Evolutionary conservation across 2,888 invertebrate species (phyloP).

Genomic region (Agonopterix arenella): DNA sequence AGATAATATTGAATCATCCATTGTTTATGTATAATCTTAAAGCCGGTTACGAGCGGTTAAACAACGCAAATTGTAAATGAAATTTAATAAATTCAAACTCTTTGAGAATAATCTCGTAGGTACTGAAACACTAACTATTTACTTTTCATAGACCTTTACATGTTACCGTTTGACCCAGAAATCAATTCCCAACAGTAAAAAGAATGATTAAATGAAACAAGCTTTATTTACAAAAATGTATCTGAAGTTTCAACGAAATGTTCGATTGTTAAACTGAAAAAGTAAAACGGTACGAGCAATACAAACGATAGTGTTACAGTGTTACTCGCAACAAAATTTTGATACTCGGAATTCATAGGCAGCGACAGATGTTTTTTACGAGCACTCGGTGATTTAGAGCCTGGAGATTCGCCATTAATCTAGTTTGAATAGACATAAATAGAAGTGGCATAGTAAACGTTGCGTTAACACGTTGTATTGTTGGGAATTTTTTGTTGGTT

Average conservation of each 20-base stretch:
- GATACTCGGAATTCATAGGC: slow-evolving; percentile 51
- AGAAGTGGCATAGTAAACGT: slow-evolving; percentile 52
- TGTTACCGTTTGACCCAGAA: too few species aligned
- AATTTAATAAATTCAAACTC: too few species aligned
- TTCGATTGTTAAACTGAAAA: slow-evolving; percentile 28
- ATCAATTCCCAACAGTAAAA: too few species aligned
- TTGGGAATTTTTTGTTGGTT: slow-evolving; percentile 6
- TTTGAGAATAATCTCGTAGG: too few species aligned
- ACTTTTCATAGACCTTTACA: too few species aligned
- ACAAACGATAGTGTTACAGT: slow-evolving; percentile 35
- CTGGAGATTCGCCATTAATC: slow-evolving; percentile 68
- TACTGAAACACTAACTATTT: too few species aligned
- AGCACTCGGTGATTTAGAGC: slow-evolving; percentile 62
- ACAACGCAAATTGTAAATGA: too few species aligned
- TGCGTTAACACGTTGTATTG: slow-evolving; percentile 38
- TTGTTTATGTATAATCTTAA: too few species aligned
- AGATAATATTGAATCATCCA: too few species aligned
- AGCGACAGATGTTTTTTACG: slow-evolving; percentile 74
- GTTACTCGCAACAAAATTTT: slow-evolving; percentile 48
- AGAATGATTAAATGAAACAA: too few species aligned
- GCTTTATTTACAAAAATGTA: too few species aligned
- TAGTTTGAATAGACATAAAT: slow-evolving; percentile 53
- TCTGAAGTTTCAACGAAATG: slow-evolving; percentile 15
- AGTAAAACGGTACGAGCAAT: slow-evolving; percentile 17
- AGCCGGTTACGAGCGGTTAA: too few species aligned